phyloP scores from a whole-genome alignment of 2,113 vertebrate genomes.

The Colossoma macropomum region DNA sequence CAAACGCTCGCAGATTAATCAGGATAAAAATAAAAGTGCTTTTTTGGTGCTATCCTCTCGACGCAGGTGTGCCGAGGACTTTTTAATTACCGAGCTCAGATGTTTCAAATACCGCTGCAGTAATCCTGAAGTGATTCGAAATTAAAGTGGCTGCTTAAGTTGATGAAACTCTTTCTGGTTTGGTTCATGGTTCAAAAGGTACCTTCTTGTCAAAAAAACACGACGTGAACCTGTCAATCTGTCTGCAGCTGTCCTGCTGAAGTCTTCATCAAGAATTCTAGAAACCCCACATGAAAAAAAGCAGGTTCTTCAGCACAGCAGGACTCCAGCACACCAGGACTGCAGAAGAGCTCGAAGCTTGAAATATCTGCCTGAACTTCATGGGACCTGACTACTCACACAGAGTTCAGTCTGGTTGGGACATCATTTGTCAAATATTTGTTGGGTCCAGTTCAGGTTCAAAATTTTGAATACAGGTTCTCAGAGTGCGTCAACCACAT shows the following conservation, averaged over 20 bases:
- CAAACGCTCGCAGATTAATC: conserved; percentile 62
- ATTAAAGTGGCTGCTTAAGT: conserved; percentile 29
- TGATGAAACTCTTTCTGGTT: conserved; percentile 2
- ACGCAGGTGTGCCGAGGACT: conserved; percentile 55
- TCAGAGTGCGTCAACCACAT: no score
- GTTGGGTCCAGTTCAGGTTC: no score
- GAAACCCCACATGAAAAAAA: background rate
- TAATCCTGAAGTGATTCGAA: conserved; percentile 17
- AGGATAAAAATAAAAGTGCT: conserved; percentile 64
- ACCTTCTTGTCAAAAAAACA: background rate
- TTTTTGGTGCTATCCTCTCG: conserved; percentile 43
- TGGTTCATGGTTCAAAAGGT: conserved; percentile 6
- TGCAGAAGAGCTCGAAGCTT: background rate
- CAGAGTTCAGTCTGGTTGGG: background rate
- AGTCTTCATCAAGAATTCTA: background rate
- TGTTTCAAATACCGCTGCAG: conserved; percentile 30
- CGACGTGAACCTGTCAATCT: background rate
- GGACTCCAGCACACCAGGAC: background rate
- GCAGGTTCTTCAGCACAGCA: background rate
- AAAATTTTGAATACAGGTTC: no score
- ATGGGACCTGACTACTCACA: background rate
- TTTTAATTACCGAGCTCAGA: conserved; percentile 48
- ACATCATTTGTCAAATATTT: background rate
- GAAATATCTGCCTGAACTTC: background rate
- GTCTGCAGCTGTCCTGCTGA: background rate